These are phyloP conservation scores for Gopherus evgoodei DNA, from an alignment of 2,113 vertebrate species.

Conservation along the genomic window DNA sequence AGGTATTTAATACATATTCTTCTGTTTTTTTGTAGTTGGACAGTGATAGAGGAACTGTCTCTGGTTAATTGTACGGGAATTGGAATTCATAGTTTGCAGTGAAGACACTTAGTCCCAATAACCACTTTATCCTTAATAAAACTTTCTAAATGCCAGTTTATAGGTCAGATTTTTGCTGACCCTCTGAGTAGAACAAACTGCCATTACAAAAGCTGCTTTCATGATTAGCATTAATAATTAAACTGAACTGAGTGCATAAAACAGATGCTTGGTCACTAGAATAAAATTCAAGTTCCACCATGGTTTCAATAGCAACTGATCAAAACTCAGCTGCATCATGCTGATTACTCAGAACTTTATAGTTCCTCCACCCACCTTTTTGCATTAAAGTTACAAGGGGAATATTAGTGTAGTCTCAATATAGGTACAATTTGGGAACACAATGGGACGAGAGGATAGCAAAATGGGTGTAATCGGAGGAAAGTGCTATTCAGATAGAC, in stretches of 20 bases:
- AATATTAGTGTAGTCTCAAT: not conserved
- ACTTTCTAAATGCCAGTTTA: not conserved
- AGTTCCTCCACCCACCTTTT: rapidly evolving
- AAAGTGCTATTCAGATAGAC: conserved; percentile 33
- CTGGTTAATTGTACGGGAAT: not conserved
- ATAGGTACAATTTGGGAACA: not conserved
- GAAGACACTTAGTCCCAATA: not conserved
- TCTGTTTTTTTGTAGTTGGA: not conserved
- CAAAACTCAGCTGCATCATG: not conserved
- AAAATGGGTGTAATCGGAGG: not conserved
- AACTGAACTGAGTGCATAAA: not conserved
- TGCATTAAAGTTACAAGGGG: not conserved
- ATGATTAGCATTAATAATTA: not conserved
- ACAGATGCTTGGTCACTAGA: not conserved
- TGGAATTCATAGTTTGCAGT: not conserved
- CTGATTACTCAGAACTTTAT: not conserved
- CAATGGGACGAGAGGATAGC: not conserved
- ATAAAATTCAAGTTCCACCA: not conserved
- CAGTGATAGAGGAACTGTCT: not conserved
- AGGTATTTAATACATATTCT: not conserved
- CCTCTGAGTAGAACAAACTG: not conserved
- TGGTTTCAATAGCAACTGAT: not conserved
- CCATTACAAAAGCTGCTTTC: not conserved
- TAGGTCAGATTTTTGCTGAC: not conserved
- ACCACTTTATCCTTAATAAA: not conserved